These are phyloP conservation scores for Cheilosia vulpina DNA, from an alignment of 2,888 invertebrate species.

Conservation along the genomic window DNA sequence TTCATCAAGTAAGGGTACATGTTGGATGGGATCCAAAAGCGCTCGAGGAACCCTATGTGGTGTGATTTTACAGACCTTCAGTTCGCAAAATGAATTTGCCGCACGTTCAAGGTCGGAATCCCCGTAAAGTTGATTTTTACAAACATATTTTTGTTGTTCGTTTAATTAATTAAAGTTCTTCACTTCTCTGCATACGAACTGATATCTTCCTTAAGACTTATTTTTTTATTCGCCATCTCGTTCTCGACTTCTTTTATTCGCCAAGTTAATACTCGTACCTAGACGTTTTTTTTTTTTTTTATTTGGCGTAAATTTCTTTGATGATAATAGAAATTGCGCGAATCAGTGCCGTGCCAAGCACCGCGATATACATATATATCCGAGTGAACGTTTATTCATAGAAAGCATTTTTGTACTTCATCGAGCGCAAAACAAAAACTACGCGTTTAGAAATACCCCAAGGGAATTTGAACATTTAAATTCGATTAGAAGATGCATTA, in stretches of 20 bases:
- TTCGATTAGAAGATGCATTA: slow-evolving; percentile 30
- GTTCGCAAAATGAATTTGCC: not conserved
- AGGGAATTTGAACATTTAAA: slow-evolving; percentile 39
- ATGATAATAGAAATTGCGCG: slow-evolving; percentile 63
- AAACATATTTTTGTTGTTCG: not conserved
- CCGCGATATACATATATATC: slow-evolving; percentile 26
- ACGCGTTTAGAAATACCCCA: slow-evolving; percentile 60
- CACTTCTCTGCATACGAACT: not conserved
- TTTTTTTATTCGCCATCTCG: not conserved
- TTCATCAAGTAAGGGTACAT: not conserved
- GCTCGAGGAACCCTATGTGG: slow-evolving; percentile 1
- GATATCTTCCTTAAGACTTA: not conserved
- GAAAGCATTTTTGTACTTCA: slow-evolving; percentile 59
- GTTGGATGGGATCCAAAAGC: slow-evolving; percentile 4
- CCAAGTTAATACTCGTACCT: slow-evolving; percentile 1
- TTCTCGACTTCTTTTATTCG: slow-evolving; percentile 6
- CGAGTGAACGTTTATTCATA: slow-evolving; percentile 66
- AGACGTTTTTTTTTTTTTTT: not conserved
- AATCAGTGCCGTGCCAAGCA: slow-evolving; percentile 55
- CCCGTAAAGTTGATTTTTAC: slow-evolving; percentile 19
- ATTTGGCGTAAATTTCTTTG: slow-evolving; percentile 36
- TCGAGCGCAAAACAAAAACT: slow-evolving; percentile 29
- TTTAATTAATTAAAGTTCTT: slow-evolving; percentile 7
- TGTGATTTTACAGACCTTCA: not conserved
- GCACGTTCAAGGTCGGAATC: slow-evolving; percentile 48